Evolutionary conservation across 2,113 vertebrate genomes (phyloP), one percentile per base, ranked within the genome.

Genomic region (Syrrhaptes paradoxus): DNA sequence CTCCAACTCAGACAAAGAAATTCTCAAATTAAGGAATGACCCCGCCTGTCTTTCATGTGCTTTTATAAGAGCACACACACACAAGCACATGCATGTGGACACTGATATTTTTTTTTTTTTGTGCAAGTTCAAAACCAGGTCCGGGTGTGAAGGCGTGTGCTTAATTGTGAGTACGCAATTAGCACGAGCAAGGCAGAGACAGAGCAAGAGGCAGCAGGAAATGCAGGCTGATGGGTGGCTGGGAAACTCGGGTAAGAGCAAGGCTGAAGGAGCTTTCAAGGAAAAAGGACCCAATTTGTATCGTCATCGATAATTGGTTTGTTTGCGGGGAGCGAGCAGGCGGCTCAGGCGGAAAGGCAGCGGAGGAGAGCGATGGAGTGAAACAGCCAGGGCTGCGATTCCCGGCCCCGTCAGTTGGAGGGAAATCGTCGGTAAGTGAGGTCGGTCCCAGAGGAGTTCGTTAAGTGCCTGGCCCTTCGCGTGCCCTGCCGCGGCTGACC

Each of bases 391-490:
- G 97, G 95, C 97, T 94, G 90, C 3, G 68, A 97, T 75, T 93
- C 97, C 95, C 87, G 94, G 97, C 97, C 98, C 98, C 97, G 97
- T 87, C 96, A 95, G 96, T 96, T 94, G 96, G 94, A 98, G 95
- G 97, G 97, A 95, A 97, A 98, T 89, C 89, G 97, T 95, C 96
- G 98, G 98, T 88, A 97, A 96, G 96, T 52, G 93, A 93, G 97
- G 89, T 85, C 92, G 87, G 95, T 98, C 98, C 98, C 98, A 80
- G 96, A 97, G 98, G 98, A 98, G 92, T 98, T 98, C 98, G 98
- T 98, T 98, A 98, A 98, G 96, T 92, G 98, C 96, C 98, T 97
- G 98, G 98, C 94, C 97, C 97, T 98, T 93, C 96, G 91, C 97
- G 92, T 82, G 87, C 96, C 97, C 97, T 95, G 97, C 97, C 98